Conservation (phyloP, 2,113 vertebrate genomes). For the Amia ocellicauda region DNA sequence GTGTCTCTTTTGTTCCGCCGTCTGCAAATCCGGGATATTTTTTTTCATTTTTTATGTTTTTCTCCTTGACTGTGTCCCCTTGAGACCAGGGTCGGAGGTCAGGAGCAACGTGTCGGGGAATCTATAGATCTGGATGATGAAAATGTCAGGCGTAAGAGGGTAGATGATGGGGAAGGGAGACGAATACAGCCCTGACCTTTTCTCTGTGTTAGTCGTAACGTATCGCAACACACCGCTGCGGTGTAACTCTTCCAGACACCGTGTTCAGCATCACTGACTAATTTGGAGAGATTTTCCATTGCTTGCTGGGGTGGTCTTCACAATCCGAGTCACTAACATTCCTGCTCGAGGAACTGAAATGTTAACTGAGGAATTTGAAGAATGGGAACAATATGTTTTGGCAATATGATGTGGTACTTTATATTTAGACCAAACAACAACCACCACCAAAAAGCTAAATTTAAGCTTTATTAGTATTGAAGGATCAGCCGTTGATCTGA, state of each 20-base stretch:
- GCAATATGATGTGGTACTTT: too few species aligned
- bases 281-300: not conserved
- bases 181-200: constrained; percentile 14
- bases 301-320: not conserved
- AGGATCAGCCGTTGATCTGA: too few species aligned
- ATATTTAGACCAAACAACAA: too few species aligned
- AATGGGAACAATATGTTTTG: too few species aligned
- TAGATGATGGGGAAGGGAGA: constrained; percentile 12
- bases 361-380: too few species aligned
- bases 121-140: constrained; percentile 18
- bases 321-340: not conserved
- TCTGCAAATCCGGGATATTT: too few species aligned
- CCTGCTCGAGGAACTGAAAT: too few species aligned
- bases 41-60: constrained; percentile 15
- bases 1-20: too few species aligned
- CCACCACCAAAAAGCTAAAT: too few species aligned
- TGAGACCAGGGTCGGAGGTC: constrained; percentile 15
- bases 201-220: constrained; percentile 13
- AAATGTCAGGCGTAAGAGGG: constrained; percentile 31
- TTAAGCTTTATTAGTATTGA: too few species aligned
- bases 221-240: constrained; percentile 13
- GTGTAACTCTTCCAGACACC: constrained; percentile 8
- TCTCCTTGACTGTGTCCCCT: constrained; percentile 18
- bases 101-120: constrained; percentile 14
- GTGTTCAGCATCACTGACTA: not conserved